Conservation (phyloP, 2,888 invertebrate species). For the Tetragonisca angustula region DNA sequence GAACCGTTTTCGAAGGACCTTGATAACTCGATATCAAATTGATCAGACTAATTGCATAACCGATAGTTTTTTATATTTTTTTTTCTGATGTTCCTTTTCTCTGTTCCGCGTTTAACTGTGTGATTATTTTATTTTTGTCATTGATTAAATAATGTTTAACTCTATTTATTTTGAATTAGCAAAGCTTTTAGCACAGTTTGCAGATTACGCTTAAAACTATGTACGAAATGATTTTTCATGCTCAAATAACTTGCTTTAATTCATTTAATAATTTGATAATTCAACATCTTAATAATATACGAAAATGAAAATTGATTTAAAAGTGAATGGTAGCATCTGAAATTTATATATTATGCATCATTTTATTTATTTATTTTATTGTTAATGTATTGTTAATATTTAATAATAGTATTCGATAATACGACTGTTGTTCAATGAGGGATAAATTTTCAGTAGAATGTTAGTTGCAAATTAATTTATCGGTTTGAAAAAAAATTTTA, state of each 20-base stretch:
- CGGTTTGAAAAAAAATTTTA: no score
- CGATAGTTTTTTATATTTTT: not conserved
- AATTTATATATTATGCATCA: not conserved
- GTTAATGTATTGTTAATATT: no score
- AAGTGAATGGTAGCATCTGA: not conserved
- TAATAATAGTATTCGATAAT: no score
- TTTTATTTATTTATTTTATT: not conserved
- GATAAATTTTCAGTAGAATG: no score
- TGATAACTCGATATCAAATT: conserved; percentile 6
- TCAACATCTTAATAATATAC: not conserved
- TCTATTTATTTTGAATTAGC: not conserved
- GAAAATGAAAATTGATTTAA: not conserved
- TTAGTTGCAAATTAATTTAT: no score
- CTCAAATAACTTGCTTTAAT: not conserved
- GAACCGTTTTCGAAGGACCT: conserved; percentile 34
- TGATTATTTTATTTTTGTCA: no score
- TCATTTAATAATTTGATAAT: not conserved
- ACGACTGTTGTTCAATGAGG: no score
- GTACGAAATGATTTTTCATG: not conserved
- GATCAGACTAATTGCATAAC: conserved; percentile 3
- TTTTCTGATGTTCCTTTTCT: not conserved
- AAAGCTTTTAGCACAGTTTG: not conserved
- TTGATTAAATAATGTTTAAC: not conserved
- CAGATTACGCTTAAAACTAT: not conserved
- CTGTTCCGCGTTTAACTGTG: not conserved